These are phyloP conservation scores for Enhydra lutris DNA, from an alignment of 2,113 vertebrate genomes.

Conservation along the genomic window DNA sequence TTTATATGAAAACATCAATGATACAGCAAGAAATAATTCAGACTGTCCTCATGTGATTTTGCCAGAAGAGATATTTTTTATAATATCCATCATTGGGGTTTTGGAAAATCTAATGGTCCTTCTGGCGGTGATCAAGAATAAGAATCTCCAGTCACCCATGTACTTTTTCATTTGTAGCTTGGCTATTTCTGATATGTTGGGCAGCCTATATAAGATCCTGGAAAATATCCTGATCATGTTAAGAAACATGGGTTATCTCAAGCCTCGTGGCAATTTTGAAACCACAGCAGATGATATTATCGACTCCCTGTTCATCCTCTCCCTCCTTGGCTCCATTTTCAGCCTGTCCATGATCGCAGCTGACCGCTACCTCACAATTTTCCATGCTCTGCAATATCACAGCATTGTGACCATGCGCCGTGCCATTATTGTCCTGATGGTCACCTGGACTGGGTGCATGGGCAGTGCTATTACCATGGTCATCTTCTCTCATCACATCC, in stretches of 20 bases:
- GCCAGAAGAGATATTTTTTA: slow-evolving; percentile 90
- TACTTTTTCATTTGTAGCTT: slow-evolving; percentile 97
- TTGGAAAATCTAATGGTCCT: slow-evolving; percentile 94
- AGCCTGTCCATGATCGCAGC: slow-evolving; percentile 94
- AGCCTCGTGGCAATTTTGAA: slow-evolving; percentile 82
- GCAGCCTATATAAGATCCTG: slow-evolving; percentile 91
- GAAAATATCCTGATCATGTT: slow-evolving; percentile 92
- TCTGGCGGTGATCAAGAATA: slow-evolving; percentile 89
- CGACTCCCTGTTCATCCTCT: slow-evolving; percentile 92
- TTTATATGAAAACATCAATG: slow-evolving; percentile 60
- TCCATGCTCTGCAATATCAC: slow-evolving; percentile 93
- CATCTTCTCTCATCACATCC: slow-evolving; percentile 84
- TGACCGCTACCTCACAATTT: slow-evolving; percentile 96
- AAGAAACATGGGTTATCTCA: slow-evolving; percentile 85
- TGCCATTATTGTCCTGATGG: slow-evolving; percentile 78
- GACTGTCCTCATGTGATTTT: slow-evolving; percentile 89
- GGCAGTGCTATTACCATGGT: slow-evolving; percentile 88
- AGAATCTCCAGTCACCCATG: slow-evolving; percentile 95
- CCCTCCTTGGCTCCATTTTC: slow-evolving; percentile 93
- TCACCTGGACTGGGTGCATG: slow-evolving; percentile 89
- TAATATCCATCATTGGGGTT: slow-evolving; percentile 87
- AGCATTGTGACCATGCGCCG: slow-evolving; percentile 91
- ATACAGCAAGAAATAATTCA: slow-evolving; percentile 75
- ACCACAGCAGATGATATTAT: slow-evolving; percentile 90
- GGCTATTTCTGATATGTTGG: slow-evolving; percentile 93